Conservation (phyloP, 2,113 vertebrate species). For the Saguinus midas region DNA sequence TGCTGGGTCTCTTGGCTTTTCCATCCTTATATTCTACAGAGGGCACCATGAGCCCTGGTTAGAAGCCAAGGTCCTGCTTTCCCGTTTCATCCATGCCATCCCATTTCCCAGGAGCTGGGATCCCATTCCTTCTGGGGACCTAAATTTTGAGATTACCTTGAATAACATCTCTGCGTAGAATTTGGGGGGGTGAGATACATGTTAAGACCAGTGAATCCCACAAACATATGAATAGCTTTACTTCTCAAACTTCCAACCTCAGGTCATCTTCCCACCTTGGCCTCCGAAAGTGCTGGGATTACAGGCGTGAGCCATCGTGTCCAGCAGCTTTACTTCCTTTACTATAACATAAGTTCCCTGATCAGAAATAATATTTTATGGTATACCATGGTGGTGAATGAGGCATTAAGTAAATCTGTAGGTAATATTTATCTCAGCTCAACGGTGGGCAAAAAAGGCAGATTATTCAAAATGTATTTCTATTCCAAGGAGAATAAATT, state of each 20-base stretch:
- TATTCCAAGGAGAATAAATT: not conserved
- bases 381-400: not conserved
- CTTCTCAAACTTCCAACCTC: no score
- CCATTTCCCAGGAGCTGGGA: not conserved
- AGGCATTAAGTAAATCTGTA: not conserved
- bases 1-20: not conserved
- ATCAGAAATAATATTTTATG: slow-evolving; percentile 18
- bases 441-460: not conserved
- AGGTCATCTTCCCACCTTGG: no score
- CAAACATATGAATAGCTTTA: not conserved
- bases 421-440: not conserved
- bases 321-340: not conserved
- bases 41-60: not conserved
- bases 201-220: not conserved
- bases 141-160: not conserved
- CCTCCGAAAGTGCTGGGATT: no score
- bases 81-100: not conserved
- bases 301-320: no score
- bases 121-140: not conserved
- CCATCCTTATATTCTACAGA: not conserved
- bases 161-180: not conserved
- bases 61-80: not conserved
- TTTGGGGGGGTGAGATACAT: not conserved
- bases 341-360: not conserved
- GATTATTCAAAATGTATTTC: slow-evolving; percentile 34